Conservation (phyloP, 2,797 vertebrate species). For the Characodon lateralis region DNA sequence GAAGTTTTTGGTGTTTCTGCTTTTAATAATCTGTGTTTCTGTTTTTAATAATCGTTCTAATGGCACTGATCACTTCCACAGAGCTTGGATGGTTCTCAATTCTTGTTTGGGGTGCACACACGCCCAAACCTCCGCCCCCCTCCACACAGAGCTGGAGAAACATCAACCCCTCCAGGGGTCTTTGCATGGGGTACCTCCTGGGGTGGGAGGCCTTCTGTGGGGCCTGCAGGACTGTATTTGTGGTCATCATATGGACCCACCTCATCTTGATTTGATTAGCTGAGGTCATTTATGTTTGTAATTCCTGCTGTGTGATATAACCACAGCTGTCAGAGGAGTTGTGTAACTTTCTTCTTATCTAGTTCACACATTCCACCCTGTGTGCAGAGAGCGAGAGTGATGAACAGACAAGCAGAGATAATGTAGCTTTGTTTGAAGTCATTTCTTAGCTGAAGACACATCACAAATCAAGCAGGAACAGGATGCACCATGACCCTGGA, state of each 20-base stretch:
- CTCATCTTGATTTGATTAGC: conserved; percentile 64
- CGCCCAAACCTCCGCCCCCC: conserved; percentile 21
- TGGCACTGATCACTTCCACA: not conserved
- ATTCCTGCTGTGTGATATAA: conserved; percentile 43
- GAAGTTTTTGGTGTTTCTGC: not conserved
- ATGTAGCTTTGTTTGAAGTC: conserved; percentile 15
- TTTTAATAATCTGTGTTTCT: not conserved
- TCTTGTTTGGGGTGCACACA: not conserved
- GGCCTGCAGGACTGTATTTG: conserved; percentile 20
- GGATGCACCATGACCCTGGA: not conserved
- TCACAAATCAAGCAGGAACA: not conserved
- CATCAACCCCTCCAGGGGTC: conserved; percentile 39
- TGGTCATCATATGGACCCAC: conserved; percentile 32
- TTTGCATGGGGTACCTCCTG: conserved; percentile 50
- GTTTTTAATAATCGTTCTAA: not conserved
- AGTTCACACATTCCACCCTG: conserved; percentile 59
- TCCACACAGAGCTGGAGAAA: conserved; percentile 27
- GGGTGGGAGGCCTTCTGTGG: conserved; percentile 5
- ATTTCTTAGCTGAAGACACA: conserved; percentile 10
- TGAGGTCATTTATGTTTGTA: conserved; percentile 50
- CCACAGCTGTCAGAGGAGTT: conserved; percentile 27
- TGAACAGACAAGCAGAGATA: conserved; percentile 8
- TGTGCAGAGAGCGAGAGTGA: conserved; percentile 21
- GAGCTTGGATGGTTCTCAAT: not conserved
- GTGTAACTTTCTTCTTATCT: conserved; percentile 58